A percentile compares a stretch with the other conserved stretches of the same genome.
Evolutionary conservation across 2,113 vertebrate species (phyloP).

Genomic region (Grantiella picta): DNA sequence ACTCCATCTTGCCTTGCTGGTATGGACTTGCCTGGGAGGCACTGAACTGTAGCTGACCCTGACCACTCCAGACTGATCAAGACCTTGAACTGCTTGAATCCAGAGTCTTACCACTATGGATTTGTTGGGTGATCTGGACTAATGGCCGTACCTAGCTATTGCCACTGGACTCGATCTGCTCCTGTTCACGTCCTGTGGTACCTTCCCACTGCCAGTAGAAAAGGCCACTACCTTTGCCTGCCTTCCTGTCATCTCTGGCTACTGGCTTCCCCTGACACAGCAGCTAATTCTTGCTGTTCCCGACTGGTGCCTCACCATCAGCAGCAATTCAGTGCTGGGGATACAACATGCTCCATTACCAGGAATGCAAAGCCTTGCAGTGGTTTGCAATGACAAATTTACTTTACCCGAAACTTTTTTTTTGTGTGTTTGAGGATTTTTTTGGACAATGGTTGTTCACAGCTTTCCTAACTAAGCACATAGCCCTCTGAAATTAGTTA

Average conservation of each 20-base stretch:
- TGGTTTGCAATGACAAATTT: not conserved
- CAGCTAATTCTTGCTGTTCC: not conserved
- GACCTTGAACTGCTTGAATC: not conserved
- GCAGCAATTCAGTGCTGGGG: not conserved
- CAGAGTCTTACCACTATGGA: not conserved
- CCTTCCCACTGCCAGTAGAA: not conserved
- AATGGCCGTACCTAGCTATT: not conserved
- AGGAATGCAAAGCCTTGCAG: not conserved
- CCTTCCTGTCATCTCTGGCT: not conserved
- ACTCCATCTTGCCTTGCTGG: not conserved
- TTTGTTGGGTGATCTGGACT: not conserved
- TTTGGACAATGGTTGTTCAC: not conserved
- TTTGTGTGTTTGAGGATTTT: not conserved
- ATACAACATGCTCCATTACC: not conserved
- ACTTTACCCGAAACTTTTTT: not conserved
- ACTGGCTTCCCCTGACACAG: not conserved
- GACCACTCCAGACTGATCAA: not conserved
- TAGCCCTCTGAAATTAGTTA: not conserved
- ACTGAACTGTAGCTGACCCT: not conserved
- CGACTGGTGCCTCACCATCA: not conserved
- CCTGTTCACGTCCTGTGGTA: not conserved
- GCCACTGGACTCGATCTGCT: not conserved
- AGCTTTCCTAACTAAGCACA: not conserved
- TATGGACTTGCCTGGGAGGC: not conserved
- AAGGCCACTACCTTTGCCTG: not conserved